Percentiles rank a stretch among this genome's conserved stretches.
phyloP scores from a whole-genome alignment of 35 echinoderm and acorn worm species.

The Amphiura filiformis region DNA sequence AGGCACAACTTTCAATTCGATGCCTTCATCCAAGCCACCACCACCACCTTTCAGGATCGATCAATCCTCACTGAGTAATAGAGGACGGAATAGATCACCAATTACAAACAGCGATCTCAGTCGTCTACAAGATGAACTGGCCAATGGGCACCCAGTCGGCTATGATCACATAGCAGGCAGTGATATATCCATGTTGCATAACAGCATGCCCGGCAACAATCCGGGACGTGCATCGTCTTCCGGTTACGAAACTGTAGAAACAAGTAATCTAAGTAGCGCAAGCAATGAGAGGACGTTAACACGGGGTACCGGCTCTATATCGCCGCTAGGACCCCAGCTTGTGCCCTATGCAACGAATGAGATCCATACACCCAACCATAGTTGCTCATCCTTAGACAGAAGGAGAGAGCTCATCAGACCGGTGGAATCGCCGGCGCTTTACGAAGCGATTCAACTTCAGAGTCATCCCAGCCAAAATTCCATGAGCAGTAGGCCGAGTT shows the following conservation, averaged over 20 bases:
- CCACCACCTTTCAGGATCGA: background rate
- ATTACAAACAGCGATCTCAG: background rate
- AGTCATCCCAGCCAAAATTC: background rate
- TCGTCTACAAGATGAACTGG: background rate
- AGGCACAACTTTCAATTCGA: too few species aligned
- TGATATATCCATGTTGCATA: background rate
- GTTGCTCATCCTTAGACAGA: background rate
- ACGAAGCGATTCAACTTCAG: background rate
- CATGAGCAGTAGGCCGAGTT: background rate
- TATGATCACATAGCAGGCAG: background rate
- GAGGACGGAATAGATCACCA: background rate
- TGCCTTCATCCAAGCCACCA: background rate
- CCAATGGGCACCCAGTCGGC: background rate
- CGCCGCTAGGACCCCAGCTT: background rate
- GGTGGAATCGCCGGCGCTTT: background rate
- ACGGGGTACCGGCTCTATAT: background rate
- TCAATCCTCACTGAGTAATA: background rate
- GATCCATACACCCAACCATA: background rate
- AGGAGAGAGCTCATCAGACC: background rate
- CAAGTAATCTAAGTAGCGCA: background rate
- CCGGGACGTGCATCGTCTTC: background rate
- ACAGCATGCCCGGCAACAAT: background rate
- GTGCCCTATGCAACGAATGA: slow-evolving; percentile 9
- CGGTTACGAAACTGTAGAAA: slow-evolving; percentile 6
- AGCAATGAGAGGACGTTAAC: background rate